Evolutionary conservation across 2,888 invertebrate genomes (phyloP).

Genomic region (Dastarcus helophoroides): DNA sequence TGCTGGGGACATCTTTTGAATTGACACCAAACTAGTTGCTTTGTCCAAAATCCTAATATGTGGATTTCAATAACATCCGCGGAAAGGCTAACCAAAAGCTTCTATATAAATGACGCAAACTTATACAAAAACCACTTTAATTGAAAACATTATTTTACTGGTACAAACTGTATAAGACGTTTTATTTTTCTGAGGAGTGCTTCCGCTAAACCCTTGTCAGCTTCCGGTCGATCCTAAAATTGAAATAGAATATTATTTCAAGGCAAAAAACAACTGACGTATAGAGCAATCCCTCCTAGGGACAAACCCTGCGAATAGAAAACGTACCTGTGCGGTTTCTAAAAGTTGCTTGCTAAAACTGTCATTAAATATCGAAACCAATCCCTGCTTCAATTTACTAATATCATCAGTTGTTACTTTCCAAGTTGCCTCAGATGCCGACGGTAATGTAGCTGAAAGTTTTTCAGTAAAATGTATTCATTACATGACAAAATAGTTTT

Average conservation of each 20-base stretch:
- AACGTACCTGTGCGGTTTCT: conserved; percentile 40
- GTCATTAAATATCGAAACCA: conserved; percentile 65
- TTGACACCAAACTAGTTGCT: too few relatives aligned
- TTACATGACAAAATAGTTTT: too few relatives aligned
- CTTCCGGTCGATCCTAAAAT: conserved; percentile 48
- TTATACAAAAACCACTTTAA: neutral
- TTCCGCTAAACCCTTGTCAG: conserved; percentile 60
- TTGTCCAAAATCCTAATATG: too few relatives aligned
- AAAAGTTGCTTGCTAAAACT: conserved; percentile 64
- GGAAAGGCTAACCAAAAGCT: too few relatives aligned
- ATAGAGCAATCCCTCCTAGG: neutral
- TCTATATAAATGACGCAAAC: too few relatives aligned
- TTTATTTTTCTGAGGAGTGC: conserved; percentile 68
- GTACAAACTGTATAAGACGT: conserved; percentile 65
- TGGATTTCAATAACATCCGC: too few relatives aligned
- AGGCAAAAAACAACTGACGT: neutral
- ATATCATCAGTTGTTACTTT: conserved; percentile 50
- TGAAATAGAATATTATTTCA: conserved; percentile 11
- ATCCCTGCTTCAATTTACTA: conserved; percentile 55
- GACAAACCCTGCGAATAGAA: conserved; percentile 1
- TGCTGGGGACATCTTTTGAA: too few relatives aligned
- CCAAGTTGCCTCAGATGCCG: conserved; percentile 43
- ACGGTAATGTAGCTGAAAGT: conserved; percentile 34
- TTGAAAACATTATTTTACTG: conserved; percentile 21
- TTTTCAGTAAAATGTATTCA: too few relatives aligned